Percentiles rank a stretch among this genome's conserved stretches.
Evolutionary conservation across 2,113 vertebrate genomes (phyloP).

Genomic region (Tenrec ecaudatus): DNA sequence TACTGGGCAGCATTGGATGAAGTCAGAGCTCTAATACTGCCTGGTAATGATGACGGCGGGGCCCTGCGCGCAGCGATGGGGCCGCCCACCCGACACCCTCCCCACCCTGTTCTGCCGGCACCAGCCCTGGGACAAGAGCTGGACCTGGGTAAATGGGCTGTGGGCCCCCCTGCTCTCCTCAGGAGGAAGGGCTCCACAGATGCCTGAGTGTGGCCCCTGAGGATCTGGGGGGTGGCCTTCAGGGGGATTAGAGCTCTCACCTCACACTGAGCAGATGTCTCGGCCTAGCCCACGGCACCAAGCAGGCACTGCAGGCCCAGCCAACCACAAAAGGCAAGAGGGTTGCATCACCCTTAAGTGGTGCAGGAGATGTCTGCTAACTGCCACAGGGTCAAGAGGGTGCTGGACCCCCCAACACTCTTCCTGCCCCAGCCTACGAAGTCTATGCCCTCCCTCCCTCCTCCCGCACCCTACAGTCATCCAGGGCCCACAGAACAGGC

Average conservation of each 20-base stretch:
- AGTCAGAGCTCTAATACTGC: conserved; percentile 98
- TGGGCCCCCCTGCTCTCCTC: neutral
- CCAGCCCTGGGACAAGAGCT: neutral
- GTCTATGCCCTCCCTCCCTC: neutral
- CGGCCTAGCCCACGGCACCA: neutral
- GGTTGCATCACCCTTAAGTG: neutral
- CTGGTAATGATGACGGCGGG: conserved; percentile 99
- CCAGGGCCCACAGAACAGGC: neutral
- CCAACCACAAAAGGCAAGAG: neutral
- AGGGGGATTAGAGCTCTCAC: neutral
- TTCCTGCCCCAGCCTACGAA: neutral
- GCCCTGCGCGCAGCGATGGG: conserved; percentile 86
- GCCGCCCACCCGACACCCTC: conserved; percentile 38
- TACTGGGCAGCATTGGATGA: conserved; percentile 99
- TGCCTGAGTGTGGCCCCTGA: neutral
- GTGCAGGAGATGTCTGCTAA: too few relatives aligned
- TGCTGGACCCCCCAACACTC: neutral
- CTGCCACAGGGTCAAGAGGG: neutral
- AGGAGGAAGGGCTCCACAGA: neutral
- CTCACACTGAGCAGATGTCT: neutral
- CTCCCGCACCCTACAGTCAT: neutral
- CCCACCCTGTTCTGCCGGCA: neutral
- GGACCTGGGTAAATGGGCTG: neutral
- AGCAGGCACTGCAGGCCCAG: conserved; percentile 55
- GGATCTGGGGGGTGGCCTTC: neutral